Evolutionary conservation across 2,797 vertebrate genomes (phyloP).

Genomic region (Leucoraja ocellata): DNA sequence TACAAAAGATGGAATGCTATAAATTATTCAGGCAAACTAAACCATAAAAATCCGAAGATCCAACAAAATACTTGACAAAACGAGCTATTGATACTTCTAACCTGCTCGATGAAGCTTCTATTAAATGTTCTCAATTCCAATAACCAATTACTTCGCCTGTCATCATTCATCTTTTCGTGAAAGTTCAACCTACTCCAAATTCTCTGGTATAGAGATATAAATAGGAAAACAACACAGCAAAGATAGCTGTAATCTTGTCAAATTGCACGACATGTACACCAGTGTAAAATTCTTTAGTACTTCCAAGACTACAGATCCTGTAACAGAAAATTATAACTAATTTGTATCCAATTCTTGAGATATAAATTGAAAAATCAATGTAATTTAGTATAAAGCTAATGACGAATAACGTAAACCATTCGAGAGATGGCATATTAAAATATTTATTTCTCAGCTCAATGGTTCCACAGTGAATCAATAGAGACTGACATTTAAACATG

Average conservation of each 20-base stretch:
- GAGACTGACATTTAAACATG: slow-evolving; percentile 28
- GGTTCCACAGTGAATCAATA: slow-evolving; percentile 27
- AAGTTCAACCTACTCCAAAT: not conserved
- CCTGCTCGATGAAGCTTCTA: not conserved
- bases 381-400: slow-evolving; percentile 14
- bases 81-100: not conserved
- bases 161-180: not conserved
- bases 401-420: not conserved
- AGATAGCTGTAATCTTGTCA: not conserved
- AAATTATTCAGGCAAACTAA: slow-evolving; percentile 9
- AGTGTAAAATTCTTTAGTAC: not conserved
- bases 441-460: slow-evolving; percentile 11
- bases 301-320: not conserved
- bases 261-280: not conserved
- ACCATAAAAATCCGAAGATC: not conserved
- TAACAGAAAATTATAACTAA: not conserved
- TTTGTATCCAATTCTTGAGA: slow-evolving; percentile 13
- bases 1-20: not conserved
- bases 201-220: not conserved
- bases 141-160: not conserved
- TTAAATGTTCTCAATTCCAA: not conserved
- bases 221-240: not conserved
- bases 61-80: not conserved
- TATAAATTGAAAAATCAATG: slow-evolving; percentile 7
- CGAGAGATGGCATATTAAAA: not conserved